Base-by-base conservation (phyloP, 2,888 invertebrate species). In the Callyntrura guangdongensis region DNA sequence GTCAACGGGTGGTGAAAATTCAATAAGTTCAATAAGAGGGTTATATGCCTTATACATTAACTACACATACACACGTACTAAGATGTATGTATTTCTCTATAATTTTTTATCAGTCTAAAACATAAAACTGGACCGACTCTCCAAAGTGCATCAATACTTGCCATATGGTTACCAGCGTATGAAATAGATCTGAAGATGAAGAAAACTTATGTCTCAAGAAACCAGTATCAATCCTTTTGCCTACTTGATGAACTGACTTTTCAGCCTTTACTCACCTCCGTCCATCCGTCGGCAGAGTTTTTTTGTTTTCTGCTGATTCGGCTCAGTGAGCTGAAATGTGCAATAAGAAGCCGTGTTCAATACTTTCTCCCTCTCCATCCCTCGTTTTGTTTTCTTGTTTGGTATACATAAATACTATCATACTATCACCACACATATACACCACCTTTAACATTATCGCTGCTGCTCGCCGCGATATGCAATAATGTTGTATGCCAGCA, bases 1-100 rank as follows among this genome's bases (percentile, higher is more conserved):
- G 79, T 79, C 53, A 56, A 56, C 14, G 84, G 53, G 85, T 45
- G 85, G 72, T 85, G 85, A 85, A 85, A 85, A 85, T 85, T 85
- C 85, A 85, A 85, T 85, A 85, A 85, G 85, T 85, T 85, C 85
- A 85, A 85, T 85, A 85, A 85, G 85, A 69, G 53, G 69, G 56
- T 5, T 59, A 59, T 59, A 45, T 69, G 3, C 45, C 17, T 64
- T n/a, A 25, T 69, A 69, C 17, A 59, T 27, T 27, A 27, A 64
- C 64, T 0, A n/a, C n/a, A n/a, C n/a, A n/a, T 12, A 64, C 25
- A 17, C 17, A 61, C 8, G 61, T n/a, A 17, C 8, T 72, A 11
- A 20, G 8, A 20, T 74, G 49, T 74, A 25, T 74, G 47, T 22
- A 49, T 17, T 1, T 6, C 9, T 72, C 5, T 27, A 36, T 17